Percentiles rank a stretch among this genome's conserved stretches.
Conservation (phyloP, 2,888 invertebrate species). For the Synergus gifuensis region DNA sequence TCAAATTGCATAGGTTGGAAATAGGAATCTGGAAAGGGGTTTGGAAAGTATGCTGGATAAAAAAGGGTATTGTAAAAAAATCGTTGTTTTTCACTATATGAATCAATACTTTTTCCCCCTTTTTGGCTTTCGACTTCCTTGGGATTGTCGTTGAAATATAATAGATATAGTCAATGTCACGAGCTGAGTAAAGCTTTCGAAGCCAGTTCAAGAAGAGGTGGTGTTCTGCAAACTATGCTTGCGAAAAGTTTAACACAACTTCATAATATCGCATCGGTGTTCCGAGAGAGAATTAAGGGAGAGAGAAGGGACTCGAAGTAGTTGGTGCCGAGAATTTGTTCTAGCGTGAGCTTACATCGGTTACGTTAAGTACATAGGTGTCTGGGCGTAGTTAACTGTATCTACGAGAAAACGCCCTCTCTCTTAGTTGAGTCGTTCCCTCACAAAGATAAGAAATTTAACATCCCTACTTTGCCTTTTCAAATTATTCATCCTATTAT, state of each 20-base stretch:
- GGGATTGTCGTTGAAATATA: background rate
- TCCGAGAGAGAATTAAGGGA: constrained; percentile 64
- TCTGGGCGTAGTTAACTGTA: constrained; percentile 72
- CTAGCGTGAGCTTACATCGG: constrained; percentile 78
- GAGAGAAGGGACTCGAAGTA: constrained; percentile 66
- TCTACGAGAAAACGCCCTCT: constrained; percentile 61
- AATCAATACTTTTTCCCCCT: background rate
- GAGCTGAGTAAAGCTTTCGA: constrained; percentile 67
- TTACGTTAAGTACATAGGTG: constrained; percentile 77
- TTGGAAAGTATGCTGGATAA: too few species aligned
- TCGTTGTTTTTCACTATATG: too few species aligned
- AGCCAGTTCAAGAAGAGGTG: constrained; percentile 64
- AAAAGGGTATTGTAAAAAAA: too few species aligned
- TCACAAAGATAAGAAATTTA: constrained; percentile 56
- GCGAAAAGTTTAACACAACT: constrained; percentile 78
- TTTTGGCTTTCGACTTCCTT: background rate
- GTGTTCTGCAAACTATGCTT: constrained; percentile 75
- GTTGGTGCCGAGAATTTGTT: constrained; percentile 72
- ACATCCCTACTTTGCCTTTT: constrained; percentile 13
- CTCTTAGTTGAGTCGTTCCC: constrained; percentile 57
- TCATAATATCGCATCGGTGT: constrained; percentile 74
- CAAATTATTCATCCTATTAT: background rate
- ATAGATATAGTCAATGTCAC: constrained; percentile 58
- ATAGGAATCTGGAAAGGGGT: too few species aligned
- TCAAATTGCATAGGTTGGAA: constrained; percentile 46